Evolutionary conservation across 35 echinoderm and acorn worm genomes (phyloP).

Genomic region (Lytechinus pictus): DNA sequence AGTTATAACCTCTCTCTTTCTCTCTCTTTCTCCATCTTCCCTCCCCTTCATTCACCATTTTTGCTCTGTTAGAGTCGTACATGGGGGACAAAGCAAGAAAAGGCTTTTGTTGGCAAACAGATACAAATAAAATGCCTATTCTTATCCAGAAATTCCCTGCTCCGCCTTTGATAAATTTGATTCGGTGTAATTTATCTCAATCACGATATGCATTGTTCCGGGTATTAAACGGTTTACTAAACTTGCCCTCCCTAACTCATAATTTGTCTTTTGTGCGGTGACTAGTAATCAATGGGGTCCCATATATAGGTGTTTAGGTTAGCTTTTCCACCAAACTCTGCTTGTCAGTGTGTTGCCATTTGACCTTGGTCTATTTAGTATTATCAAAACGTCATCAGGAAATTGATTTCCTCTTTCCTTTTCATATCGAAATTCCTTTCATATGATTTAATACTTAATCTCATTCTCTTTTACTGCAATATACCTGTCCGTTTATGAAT

Average conservation of each 20-base stretch:
- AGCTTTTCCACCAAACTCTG: not conserved
- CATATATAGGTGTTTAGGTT: constrained; percentile 40
- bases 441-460: constrained; percentile 15
- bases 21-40: too few relatives aligned
- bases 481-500: constrained; percentile 27
- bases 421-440: constrained; percentile 20
- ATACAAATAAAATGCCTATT: constrained; percentile 29
- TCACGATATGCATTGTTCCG: constrained; percentile 36
- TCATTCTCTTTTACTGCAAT: not conserved
- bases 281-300: constrained; percentile 9
- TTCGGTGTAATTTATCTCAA: constrained; percentile 52
- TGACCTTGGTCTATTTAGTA: constrained; percentile 35
- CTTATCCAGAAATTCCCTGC: not conserved
- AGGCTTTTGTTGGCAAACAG: constrained; percentile 7
- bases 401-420: constrained; percentile 51
- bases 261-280: constrained; percentile 47
- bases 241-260: constrained; percentile 46
- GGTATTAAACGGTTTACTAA: constrained; percentile 53
- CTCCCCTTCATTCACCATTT: not conserved
- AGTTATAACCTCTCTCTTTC: too few relatives aligned
- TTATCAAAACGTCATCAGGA: constrained; percentile 48
- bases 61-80: not conserved
- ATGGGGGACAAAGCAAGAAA: constrained; percentile 26
- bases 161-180: constrained; percentile 16
- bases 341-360: constrained; percentile 22